Conservation (phyloP, 37 sponge, comb jelly and placozoan genomes). For the Spongia lamella region DNA sequence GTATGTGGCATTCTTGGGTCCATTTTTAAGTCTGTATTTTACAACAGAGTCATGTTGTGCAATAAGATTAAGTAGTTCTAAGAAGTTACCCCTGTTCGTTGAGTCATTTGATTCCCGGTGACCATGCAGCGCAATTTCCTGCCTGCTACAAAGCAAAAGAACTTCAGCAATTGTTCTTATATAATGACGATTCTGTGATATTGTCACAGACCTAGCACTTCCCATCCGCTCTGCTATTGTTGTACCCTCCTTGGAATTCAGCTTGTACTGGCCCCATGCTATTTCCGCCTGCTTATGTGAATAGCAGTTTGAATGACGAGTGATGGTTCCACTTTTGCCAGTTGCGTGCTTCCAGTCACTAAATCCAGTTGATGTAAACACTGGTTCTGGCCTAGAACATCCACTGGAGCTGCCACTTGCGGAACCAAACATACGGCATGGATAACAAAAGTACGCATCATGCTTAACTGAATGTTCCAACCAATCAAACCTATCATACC, state of each 20-base stretch:
- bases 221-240: slow-evolving; percentile 5
- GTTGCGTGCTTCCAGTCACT: slow-evolving; percentile 37
- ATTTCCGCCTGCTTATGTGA: slow-evolving; percentile 3
- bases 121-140: slow-evolving; percentile 61
- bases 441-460: slow-evolving; percentile 20
- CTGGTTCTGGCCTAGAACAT: slow-evolving; percentile 12
- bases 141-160: slow-evolving; percentile 59
- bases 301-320: not conserved
- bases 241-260: slow-evolving; percentile 1
- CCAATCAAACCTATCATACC: slow-evolving; percentile 18
- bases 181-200: slow-evolving; percentile 55
- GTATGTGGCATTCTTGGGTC: slow-evolving; percentile 34
- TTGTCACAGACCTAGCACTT: slow-evolving; percentile 40
- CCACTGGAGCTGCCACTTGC: no score
- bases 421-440: slow-evolving; percentile 15
- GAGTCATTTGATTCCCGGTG: slow-evolving; percentile 61
- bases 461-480: slow-evolving; percentile 12
- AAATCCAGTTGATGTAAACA: slow-evolving; percentile 8
- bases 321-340: slow-evolving; percentile 20
- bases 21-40: slow-evolving; percentile 6
- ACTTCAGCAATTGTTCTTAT: slow-evolving; percentile 61
- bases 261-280: slow-evolving; percentile 12
- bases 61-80: slow-evolving; percentile 38
- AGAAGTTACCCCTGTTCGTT: slow-evolving; percentile 51
- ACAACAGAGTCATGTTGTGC: slow-evolving; percentile 44